Evolutionary conservation across 1,140 invertebrate species (phyloP).

Genomic region (Drosophila arawakana): DNA sequence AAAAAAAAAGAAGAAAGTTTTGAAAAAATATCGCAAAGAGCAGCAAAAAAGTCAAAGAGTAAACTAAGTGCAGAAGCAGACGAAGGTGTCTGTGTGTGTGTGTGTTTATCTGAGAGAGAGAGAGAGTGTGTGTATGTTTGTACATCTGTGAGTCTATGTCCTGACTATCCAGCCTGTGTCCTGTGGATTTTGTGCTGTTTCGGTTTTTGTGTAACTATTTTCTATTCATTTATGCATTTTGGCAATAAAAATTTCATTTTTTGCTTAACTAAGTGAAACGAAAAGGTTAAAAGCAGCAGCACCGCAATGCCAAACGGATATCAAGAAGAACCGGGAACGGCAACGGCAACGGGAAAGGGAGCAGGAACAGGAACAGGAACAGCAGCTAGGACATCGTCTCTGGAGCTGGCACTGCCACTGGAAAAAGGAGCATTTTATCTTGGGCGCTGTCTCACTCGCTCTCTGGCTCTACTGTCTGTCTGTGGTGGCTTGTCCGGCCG

Average conservation of each 20-base stretch:
- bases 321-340: constrained; percentile 16
- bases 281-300: constrained; percentile 69
- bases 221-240: constrained; percentile 83
- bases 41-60: constrained; percentile 41
- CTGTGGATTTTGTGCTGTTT: constrained; percentile 41
- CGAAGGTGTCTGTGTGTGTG: constrained; percentile 21
- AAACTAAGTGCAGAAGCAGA: constrained; percentile 45
- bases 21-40: constrained; percentile 32
- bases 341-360: constrained; percentile 10
- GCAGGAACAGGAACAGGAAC: constrained; percentile 31
- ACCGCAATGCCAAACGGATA: constrained; percentile 33
- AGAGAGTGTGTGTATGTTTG: neutral
- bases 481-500: constrained; percentile 39
- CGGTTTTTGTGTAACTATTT: constrained; percentile 69
- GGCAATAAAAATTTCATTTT: constrained; percentile 81
- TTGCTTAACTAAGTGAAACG: constrained; percentile 82
- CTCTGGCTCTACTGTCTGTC: constrained; percentile 28
- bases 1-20: constrained; percentile 8
- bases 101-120: neutral
- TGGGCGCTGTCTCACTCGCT: constrained; percentile 37
- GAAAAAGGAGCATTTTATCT: constrained; percentile 67
- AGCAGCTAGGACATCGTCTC: constrained; percentile 34
- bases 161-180: constrained; percentile 18
- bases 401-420: constrained; percentile 17
- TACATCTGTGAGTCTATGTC: neutral